Evolutionary conservation across 2,797 vertebrate genomes (phyloP), one percentile per base, ranked within the genome.

Genomic region (Sorex maritimensis): DNA sequence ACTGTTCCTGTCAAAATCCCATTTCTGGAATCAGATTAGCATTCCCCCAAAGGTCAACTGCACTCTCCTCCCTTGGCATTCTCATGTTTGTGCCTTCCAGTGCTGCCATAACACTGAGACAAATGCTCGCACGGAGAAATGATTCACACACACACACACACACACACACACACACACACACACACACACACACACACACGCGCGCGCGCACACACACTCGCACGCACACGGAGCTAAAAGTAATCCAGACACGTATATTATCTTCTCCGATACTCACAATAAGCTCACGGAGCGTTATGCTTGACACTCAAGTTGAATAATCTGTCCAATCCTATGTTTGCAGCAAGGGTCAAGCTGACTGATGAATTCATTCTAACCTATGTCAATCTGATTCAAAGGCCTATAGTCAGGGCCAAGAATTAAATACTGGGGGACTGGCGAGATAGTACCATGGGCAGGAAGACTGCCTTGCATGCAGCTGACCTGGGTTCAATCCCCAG

Each of bases 21-120:
- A 44, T 89, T 74, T 77, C 46, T 92, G 49, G 21, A 38, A 82
- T 49, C 67, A 85, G 63, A 91, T 49, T 24, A 87, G 49, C 58
- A 75, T 21, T 41, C 8, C 15, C 3, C 28, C 65, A 72, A 65
- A 55, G 24, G 26, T 44, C 88, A 38, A 41, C 21, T 89, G 52
- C 49, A 14, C 49, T 52, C 11, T 52, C 17, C 55, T 21, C 55
- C 15, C 38, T 23, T 52, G 19, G 41, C 72, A 49, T 81, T 88
- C 52, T 80, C 49, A 69, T 15, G 23, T 92, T 26, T 24, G 38
- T 49, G 30, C 34, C 88, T n/a, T 79, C 71, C 72, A 58, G 19
- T 58, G 55, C 19, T 19, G 55, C 55, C 6, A 2, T 3, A 19
- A 17, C 19, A 3, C 5, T 13, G 19, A 19, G 55, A 58, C 55